phyloP scores from a whole-genome alignment of 92 coral and sea anemone genomes.

The Phenganax subtilis region DNA sequence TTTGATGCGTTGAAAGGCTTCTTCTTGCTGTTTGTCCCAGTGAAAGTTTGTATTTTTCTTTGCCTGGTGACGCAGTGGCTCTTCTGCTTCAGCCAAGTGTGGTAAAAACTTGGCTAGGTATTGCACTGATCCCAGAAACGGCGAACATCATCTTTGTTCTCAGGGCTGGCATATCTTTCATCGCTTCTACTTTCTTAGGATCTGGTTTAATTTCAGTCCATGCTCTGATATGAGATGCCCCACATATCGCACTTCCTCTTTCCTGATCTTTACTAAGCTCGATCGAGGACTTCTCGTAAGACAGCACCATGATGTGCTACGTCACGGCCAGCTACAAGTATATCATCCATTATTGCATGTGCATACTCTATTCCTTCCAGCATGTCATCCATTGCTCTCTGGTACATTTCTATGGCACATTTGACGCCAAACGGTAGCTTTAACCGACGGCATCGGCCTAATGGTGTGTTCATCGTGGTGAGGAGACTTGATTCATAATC shows the following conservation, averaged over 20 bases:
- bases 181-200: conserved; percentile 53
- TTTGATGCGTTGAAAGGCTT: conserved; percentile 47
- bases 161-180: conserved; percentile 52
- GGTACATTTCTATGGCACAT: no score
- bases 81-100: conserved; percentile 45
- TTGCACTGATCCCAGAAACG: conserved; percentile 47
- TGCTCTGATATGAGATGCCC: conserved; percentile 51
- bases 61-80: conserved; percentile 49
- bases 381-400: no score
- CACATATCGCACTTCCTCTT: conserved; percentile 50
- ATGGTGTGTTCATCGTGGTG: no score
- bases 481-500: conserved; percentile 35
- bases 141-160: conserved; percentile 41
- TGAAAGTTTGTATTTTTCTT: conserved; percentile 43
- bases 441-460: no score
- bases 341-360: no score
- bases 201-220: conserved; percentile 45
- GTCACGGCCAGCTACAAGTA: conserved; percentile 44
- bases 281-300: conserved; percentile 31
- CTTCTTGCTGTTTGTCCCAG: conserved; percentile 50
- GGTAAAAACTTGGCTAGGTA: conserved; percentile 47
- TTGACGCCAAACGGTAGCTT: no score
- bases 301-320: conserved; percentile 45
- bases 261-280: conserved; percentile 35
- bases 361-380: no score